These are phyloP conservation scores for Pharmacophagus antenor DNA, from an alignment of 2,888 invertebrate genomes.

Conservation along the genomic window DNA sequence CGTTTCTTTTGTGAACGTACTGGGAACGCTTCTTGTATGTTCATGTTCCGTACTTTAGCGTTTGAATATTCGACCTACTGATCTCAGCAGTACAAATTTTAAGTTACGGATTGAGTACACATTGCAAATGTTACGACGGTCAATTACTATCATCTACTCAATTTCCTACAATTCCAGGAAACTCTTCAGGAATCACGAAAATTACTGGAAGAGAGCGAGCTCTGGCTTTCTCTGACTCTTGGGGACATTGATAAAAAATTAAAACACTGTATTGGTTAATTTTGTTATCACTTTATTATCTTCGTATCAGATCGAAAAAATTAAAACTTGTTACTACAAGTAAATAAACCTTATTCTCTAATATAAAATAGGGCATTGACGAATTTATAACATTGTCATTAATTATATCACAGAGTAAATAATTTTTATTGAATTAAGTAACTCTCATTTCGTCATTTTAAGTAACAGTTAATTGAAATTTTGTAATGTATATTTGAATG, in stretches of 20 bases:
- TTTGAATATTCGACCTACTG: too few species aligned
- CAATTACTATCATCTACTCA: too few species aligned
- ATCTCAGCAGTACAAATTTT: too few species aligned
- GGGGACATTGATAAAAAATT: constrained; percentile 63
- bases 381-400: constrained; percentile 44
- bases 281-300: constrained; percentile 44
- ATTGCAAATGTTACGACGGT: too few species aligned
- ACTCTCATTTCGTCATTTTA: constrained; percentile 12
- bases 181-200: constrained; percentile 43
- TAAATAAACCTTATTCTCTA: constrained; percentile 31
- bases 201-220: constrained; percentile 55
- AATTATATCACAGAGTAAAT: constrained; percentile 45
- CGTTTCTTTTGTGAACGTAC: too few species aligned
- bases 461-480: neutral
- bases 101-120: too few species aligned
- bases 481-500: too few species aligned
- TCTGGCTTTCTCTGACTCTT: constrained; percentile 56
- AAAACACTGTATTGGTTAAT: constrained; percentile 63
- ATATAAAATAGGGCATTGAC: constrained; percentile 37
- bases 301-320: constrained; percentile 43
- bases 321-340: constrained; percentile 30
- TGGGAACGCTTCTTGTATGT: too few species aligned
- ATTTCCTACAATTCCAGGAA: constrained; percentile 44
- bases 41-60: too few species aligned
- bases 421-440: constrained; percentile 33